Base-by-base conservation (phyloP, 92 coral and sea anemone genomes). In the Bergia sp. region DNA sequence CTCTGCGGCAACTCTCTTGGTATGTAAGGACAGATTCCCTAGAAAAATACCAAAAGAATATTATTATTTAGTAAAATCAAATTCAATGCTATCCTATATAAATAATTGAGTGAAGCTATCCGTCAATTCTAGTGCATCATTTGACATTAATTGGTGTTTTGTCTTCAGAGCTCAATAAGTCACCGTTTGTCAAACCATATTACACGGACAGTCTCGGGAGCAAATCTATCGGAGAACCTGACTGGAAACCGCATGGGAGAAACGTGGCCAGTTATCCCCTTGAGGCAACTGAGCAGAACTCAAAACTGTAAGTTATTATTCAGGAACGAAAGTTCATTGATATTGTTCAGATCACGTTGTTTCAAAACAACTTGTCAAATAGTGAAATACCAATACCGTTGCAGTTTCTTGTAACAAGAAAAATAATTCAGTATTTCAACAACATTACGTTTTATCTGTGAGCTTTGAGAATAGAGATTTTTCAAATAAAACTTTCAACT, bases 211-310 rank as follows among this genome's bases (percentile, higher is more conserved):
- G 96, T 8, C 92, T 88, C 86, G 99, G 99, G 7, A 95, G 95
- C 87, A 93, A 87, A 43, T 95, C 99, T 18, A 92, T 96, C 45
- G 99, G 99, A 40, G 99, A 96, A 79, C 99, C 99, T 44, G 75
- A 90, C 73, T 96, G 99, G 99, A 92, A 92, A 66, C 99, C 99
- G 21, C 99, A 95, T 78, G 94, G 93, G 0, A 76, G 96, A 80
- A 96, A 96, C 88, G 98, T 92, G 91, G 90, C 95, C 83, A 86
- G 92, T 74, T 55, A 89, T 86, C 79, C 80, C 74, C 7, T 80
- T 58, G 45, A 92, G 61, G 89, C 80, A 42, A 84, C 87, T 36
- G 85, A 86, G 73, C 92, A 91, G 43, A 43, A 86, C 83, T 85
- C 42, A 23, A 74, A 53, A 88, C 81, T 88, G 92, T 92, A 90